Base-by-base conservation (phyloP, 1,140 invertebrate species). In the Atta texana region DNA sequence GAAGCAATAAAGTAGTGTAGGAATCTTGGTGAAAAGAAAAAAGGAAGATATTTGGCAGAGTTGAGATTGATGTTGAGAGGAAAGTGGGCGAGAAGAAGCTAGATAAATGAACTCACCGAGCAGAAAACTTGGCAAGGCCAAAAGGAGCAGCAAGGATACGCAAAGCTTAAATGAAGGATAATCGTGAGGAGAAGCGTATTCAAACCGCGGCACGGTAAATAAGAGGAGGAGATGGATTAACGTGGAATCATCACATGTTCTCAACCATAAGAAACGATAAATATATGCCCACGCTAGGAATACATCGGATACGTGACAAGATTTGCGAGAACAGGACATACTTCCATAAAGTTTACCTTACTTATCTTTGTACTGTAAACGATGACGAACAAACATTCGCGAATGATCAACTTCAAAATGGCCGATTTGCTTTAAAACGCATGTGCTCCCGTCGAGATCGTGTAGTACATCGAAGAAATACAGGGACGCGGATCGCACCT, bases 61-160 rank as follows among this genome's bases (percentile, higher is more conserved):
- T n/a, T 80, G 76, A 72, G 53, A 74, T 82, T 72, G 51, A 82
- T 44, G 80, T 49, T 24, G 53, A 59, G 49, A 28, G 68, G 14
- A 18, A 53, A 72, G 24, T 55, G 77, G 44, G 14, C 12, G 28
- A 34, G 28, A 24, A 28, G 34, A 74, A 12, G 21, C 7, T 59
- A 59, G 68, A 82, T 72, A 72, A 69, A 82, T 82, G 80, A 82
- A 82, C 68, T 59, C 78, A 24, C 66, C 34, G 44, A 18, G 12
- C 49, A 49, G 34, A 28, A 57, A 82, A 59, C 51, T 82, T 44
- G 16, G 10, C 49, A 18, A 80, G 18, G 21, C 64, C 64, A 78
- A 64, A 51, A 75, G 39, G 31, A 80, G 14, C 49, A 18, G 49
- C 14, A 31, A 55, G 28, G 14, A 34, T 34, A 59, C 49, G 61